Evolutionary conservation across 2,888 invertebrate genomes (phyloP), one percentile per base, ranked within the genome.

Genomic region (Belgica antarctica): DNA sequence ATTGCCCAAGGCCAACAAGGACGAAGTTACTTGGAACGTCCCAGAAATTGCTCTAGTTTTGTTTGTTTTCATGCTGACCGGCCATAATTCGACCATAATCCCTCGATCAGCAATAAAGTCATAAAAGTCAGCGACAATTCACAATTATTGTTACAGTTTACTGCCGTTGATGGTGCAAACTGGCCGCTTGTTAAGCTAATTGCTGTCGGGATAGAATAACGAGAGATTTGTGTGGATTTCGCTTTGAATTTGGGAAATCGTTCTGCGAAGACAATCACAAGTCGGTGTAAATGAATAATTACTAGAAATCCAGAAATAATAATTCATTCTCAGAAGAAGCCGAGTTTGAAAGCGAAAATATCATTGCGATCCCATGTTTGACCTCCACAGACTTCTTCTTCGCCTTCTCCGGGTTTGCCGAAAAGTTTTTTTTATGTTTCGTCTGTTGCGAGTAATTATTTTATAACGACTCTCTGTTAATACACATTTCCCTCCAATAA

Each of bases 251-350:
- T n/a, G n/a, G n/a, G n/a, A n/a, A n/a, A n/a, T n/a, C n/a, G n/a
- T n/a, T n/a, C n/a, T n/a, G n/a, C n/a, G n/a, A n/a, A n/a, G n/a
- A n/a, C n/a, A n/a, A n/a, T n/a, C n/a, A n/a, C n/a, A n/a, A n/a
- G n/a, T n/a, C n/a, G n/a, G 27, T 59, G 59, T 19, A 27, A 59
- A 59, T 59, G 59, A 59, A 59, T 27, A 15, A 59, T 52, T 17
- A 22, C 22, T 22, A 59, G 12, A 24, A 24, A 27, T 59, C 59
- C 25, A 59, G 59, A 68, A 66, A 57, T 57, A 68, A 68, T 68
- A 68, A 68, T 68, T 68, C 68, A 68, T 68, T 68, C 68, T 28
- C 1, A 27, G 68, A 68, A 68, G 41, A 12, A 41, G 15, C 24
- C 28, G 4, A 62, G 31, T 41, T 66, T 52, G 7, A 52, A 52